Evolutionary conservation across 1,140 invertebrate species (phyloP), one percentile per base, ranked within the genome.

Genomic region (Amphibalanus amphitrite): DNA sequence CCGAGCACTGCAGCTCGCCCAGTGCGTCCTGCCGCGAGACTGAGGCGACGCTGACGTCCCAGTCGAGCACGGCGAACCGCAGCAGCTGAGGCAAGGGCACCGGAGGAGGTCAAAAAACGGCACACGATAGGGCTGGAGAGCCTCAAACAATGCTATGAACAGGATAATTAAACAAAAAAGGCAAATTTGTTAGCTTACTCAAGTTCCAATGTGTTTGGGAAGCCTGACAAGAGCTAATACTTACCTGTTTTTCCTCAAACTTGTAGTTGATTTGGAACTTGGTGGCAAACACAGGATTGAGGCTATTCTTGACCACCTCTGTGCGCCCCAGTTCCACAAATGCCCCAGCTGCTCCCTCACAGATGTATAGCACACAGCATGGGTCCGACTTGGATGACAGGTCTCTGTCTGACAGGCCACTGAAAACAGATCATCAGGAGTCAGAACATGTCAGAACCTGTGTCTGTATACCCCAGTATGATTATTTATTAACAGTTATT

Each of bases 211-310:
- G n/a, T n/a, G n/a, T n/a, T n/a, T n/a, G n/a, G n/a, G n/a, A n/a
- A n/a, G n/a, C n/a, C n/a, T n/a, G n/a, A n/a, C n/a, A n/a, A n/a
- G n/a, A n/a, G n/a, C n/a, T n/a, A n/a, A n/a, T n/a, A 15, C 33
- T 15, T 38, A 76, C 75, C 68, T 78, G 77, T 72, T 76, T 73
- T 76, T 84, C 81, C 78, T 86, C 85, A 79, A 86, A 86, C 70
- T 78, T 80, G 74, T 84, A 85, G 68, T 83, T 78, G 29, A 85
- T 75, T 17, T 80, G 75, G 76, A 85, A 81, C 74, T 82, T 83
- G 70, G 80, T 82, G 0, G 81, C 78, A 81, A 83, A 85, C 75
- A 83, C 79, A 30, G 84, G 84, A 76, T 82, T 83, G 38, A 85
- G 77, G 74, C 78, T 81, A 76, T 85, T 82, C 76, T 79, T 79